A percentile compares a stretch with the other conserved stretches of the same genome.
Conservation (phyloP, 2,797 vertebrate species). For the Lepilemur septentrionalis region DNA sequence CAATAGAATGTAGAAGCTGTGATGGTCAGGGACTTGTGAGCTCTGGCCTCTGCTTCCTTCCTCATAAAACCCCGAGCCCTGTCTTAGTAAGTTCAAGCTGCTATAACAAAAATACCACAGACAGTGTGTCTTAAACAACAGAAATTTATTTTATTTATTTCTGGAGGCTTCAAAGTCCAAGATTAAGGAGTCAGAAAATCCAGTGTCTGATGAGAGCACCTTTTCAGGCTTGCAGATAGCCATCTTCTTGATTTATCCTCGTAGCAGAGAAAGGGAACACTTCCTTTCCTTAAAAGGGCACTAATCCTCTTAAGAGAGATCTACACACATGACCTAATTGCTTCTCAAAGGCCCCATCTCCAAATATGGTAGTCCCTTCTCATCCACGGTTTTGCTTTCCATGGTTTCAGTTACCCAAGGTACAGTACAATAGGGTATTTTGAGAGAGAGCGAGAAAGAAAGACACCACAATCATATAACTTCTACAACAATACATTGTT, state of each 20-base stretch:
- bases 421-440: neutral
- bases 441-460: neutral
- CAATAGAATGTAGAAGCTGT: neutral
- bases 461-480: neutral
- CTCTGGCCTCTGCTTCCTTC: neutral
- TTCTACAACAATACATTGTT: neutral
- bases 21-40: neutral
- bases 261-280: neutral
- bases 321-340: neutral
- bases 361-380: neutral
- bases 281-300: neutral
- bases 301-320: neutral
- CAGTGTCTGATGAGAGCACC: rapidly evolving
- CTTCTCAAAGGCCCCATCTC: neutral
- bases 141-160: neutral
- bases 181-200: neutral
- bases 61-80: neutral
- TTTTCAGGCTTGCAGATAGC: neutral
- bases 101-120: neutral
- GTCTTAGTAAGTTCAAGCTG: neutral
- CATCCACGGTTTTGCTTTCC: neutral
- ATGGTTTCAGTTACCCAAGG: neutral
- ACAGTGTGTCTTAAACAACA: neutral
- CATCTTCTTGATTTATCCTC: too few relatives aligned
- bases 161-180: neutral